These are phyloP conservation scores for Fistularia commersonii DNA, from an alignment of 2,797 vertebrate species.

Conservation along the genomic window DNA sequence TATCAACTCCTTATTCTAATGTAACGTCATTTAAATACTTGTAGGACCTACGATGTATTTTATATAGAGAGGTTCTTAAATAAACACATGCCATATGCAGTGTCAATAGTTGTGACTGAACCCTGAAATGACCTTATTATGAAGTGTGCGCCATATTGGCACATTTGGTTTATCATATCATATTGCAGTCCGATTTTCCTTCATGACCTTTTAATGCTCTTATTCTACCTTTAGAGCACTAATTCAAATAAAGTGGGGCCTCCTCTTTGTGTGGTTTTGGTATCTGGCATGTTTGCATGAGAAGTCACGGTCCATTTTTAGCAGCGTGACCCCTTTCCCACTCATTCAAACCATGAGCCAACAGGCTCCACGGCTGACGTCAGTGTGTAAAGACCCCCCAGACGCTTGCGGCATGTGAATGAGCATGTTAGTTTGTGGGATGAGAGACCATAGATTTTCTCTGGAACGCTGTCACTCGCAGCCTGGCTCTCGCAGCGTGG, in stretches of 20 bases:
- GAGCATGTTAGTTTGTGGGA: conserved; percentile 24
- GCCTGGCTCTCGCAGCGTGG: conserved; percentile 1
- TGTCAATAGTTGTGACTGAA: background rate
- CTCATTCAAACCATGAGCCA: conserved; percentile 23
- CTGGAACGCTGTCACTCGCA: conserved; percentile 43
- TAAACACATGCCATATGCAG: too few species aligned
- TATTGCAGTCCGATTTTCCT: background rate
- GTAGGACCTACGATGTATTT: too few species aligned
- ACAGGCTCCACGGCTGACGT: conserved; percentile 40
- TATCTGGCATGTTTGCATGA: conserved; percentile 21
- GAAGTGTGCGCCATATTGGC: background rate
- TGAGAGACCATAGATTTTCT: conserved; percentile 40
- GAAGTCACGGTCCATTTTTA: conserved; percentile 36
- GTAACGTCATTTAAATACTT: too few species aligned
- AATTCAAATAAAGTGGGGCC: conserved; percentile 2
- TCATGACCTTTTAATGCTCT: background rate
- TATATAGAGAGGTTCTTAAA: too few species aligned
- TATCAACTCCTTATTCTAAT: too few species aligned
- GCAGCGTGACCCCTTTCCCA: conserved; percentile 42
- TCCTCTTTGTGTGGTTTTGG: conserved; percentile 32
- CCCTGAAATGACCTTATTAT: too few species aligned
- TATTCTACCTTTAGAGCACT: background rate
- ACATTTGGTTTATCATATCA: background rate
- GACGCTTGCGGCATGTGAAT: conserved; percentile 43
- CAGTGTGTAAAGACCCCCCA: conserved; percentile 36